Evolutionary conservation across 2,888 invertebrate species (phyloP).

Genomic region (Acanthococcus lagerstroemiae): DNA sequence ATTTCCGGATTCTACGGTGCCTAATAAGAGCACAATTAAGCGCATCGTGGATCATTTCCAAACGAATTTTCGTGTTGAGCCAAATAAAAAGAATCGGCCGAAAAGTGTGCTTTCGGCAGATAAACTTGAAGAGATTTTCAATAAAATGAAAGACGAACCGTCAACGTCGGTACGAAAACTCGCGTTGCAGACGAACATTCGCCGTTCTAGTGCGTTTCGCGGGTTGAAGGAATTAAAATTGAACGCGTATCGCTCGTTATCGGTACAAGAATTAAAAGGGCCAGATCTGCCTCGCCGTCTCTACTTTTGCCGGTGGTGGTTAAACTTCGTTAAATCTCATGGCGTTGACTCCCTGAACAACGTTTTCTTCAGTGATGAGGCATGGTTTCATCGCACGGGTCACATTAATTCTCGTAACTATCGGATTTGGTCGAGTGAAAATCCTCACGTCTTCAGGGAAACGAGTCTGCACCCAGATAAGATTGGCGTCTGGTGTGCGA

Average conservation of each 20-base stretch:
- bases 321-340: neutral
- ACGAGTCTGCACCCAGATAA: constrained; percentile 20
- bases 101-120: neutral
- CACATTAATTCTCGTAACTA: constrained; percentile 33
- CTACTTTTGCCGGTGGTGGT: neutral
- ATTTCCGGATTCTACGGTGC: neutral
- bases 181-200: neutral
- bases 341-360: neutral
- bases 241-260: neutral
- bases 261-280: neutral
- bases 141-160: neutral
- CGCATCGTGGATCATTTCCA: neutral
- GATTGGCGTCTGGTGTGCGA: constrained; percentile 22
- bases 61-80: neutral
- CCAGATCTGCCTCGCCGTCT: neutral
- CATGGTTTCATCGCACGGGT: constrained; percentile 34
- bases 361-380: constrained; percentile 33
- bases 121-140: neutral
- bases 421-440: constrained; percentile 32
- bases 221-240: neutral
- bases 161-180: neutral
- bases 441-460: constrained; percentile 25
- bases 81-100: neutral
- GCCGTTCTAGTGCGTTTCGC: neutral
- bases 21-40: neutral